phyloP scores from a whole-genome alignment of 2,888 invertebrate species.

The Callyntrura sp. region DNA sequence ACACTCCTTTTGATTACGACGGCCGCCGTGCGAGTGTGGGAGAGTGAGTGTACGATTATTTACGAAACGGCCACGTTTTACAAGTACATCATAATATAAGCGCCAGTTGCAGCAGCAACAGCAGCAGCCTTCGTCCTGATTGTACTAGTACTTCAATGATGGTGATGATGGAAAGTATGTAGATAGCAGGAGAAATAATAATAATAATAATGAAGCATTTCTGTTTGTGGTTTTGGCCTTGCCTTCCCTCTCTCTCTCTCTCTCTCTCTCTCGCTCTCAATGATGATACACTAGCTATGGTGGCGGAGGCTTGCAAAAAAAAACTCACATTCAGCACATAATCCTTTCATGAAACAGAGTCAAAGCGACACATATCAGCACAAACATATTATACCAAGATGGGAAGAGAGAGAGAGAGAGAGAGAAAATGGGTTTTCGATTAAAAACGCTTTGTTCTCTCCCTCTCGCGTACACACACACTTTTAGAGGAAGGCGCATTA shows the following conservation, averaged over 20 bases:
- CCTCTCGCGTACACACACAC: neutral
- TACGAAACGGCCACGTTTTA: neutral
- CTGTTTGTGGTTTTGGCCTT: conserved; percentile 35
- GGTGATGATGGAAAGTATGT: conserved; percentile 18
- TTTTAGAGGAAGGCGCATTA: no score
- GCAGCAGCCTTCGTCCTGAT: neutral
- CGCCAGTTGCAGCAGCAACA: neutral
- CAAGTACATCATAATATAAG: neutral
- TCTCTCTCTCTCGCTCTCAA: neutral
- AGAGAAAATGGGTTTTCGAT: conserved; percentile 34
- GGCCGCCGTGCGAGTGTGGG: conserved; percentile 12
- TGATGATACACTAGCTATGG: neutral
- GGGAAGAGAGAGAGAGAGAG: no score
- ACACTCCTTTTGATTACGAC: conserved; percentile 20
- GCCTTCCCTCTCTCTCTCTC: conserved; percentile 1
- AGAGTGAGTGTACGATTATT: neutral
- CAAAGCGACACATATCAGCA: neutral
- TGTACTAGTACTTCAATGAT: neutral
- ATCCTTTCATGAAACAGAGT: conserved; percentile 13
- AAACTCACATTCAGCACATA: conserved; percentile 5
- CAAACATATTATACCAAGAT: neutral
- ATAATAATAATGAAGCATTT: conserved; percentile 54
- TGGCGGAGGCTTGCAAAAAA: conserved; percentile 23
- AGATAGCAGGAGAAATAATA: conserved; percentile 33
- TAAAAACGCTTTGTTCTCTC: conserved; percentile 38